These are phyloP conservation scores for Panagrolaimus sp. DNA, from an alignment of 1,140 invertebrate genomes.

Conservation along the genomic window DNA sequence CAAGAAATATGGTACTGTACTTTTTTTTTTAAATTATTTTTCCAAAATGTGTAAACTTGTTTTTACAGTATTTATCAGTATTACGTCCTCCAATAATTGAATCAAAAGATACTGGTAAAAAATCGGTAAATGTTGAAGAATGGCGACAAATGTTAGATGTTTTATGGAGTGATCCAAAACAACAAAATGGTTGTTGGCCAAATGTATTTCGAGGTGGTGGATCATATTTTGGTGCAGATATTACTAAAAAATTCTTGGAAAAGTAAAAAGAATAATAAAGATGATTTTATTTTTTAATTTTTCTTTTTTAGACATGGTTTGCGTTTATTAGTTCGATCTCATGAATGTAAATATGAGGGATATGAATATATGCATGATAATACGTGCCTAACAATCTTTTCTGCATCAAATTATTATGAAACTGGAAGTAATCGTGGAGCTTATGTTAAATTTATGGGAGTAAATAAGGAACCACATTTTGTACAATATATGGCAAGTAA, in stretches of 20 bases:
- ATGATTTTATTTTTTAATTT: too few species aligned
- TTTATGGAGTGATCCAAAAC: slow-evolving; percentile 81
- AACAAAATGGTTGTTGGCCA: slow-evolving; percentile 68
- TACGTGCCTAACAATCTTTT: slow-evolving; percentile 82
- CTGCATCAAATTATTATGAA: slow-evolving; percentile 87
- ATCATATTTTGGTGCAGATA: slow-evolving; percentile 81
- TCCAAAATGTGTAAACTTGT: too few species aligned
- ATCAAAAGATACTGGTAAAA: slow-evolving; percentile 42
- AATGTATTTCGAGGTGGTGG: slow-evolving; percentile 80
- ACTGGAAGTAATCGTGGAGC: slow-evolving; percentile 83
- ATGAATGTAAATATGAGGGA: slow-evolving; percentile 84
- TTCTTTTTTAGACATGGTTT: slow-evolving; percentile 64
- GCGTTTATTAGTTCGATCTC: slow-evolving; percentile 73
- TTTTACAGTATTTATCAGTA: slow-evolving; percentile 72
- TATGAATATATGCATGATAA: slow-evolving; percentile 77
- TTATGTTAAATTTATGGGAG: slow-evolving; percentile 70
- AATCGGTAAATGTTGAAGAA: slow-evolving; percentile 61
- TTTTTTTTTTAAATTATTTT: background rate
- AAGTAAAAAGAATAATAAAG: slow-evolving; percentile 51
- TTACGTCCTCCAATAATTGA: slow-evolving; percentile 69
- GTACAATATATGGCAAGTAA: slow-evolving; percentile 73
- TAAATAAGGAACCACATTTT: slow-evolving; percentile 71
- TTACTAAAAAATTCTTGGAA: slow-evolving; percentile 71
- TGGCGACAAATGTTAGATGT: slow-evolving; percentile 68
- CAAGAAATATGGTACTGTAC: slow-evolving; percentile 49